A percentile compares a stretch with the other conserved stretches of the same genome.
phyloP scores from a whole-genome alignment of 1,140 invertebrate genomes.

The Tetragnatha versicolor region DNA sequence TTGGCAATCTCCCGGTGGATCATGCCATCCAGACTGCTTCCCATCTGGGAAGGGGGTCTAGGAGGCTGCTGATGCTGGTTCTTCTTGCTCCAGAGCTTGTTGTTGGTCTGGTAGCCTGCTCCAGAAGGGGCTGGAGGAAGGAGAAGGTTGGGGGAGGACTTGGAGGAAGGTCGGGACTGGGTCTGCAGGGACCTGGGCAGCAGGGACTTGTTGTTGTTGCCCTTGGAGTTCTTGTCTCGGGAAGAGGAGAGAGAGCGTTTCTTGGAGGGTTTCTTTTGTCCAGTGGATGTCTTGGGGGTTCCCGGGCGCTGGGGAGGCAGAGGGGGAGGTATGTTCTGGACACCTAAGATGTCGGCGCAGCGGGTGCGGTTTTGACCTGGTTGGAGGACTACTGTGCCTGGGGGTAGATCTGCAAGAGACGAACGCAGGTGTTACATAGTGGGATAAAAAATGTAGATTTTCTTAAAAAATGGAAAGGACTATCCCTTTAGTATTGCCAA shows the following conservation, averaged over 20 bases:
- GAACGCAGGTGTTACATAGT: too few relatives aligned
- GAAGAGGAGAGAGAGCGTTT: background rate
- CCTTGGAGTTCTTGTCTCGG: constrained; percentile 3
- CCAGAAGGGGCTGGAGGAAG: background rate
- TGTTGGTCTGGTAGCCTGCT: constrained; percentile 15
- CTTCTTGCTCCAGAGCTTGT: constrained; percentile 32
- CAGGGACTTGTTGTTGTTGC: constrained; percentile 9
- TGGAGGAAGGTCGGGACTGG: background rate
- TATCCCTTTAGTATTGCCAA: background rate
- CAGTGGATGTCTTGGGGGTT: background rate
- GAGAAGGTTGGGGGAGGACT: background rate
- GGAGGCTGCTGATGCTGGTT: background rate
- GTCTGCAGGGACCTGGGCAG: constrained; percentile 25
- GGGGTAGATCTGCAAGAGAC: constrained; percentile 14
- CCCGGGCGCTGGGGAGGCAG: background rate
- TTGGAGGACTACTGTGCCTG: constrained; percentile 22
- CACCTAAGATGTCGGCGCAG: constrained; percentile 39
- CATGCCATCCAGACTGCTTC: constrained; percentile 44
- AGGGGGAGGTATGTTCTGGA: constrained; percentile 43
- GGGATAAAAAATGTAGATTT: too few relatives aligned
- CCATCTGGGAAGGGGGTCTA: constrained; percentile 30
- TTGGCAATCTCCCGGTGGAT: constrained; percentile 49
- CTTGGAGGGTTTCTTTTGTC: background rate
- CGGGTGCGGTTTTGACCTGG: constrained; percentile 27
- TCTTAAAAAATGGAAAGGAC: background rate